phyloP scores from a whole-genome alignment of 2,113 vertebrate genomes.

The Pterocles gutturalis region DNA sequence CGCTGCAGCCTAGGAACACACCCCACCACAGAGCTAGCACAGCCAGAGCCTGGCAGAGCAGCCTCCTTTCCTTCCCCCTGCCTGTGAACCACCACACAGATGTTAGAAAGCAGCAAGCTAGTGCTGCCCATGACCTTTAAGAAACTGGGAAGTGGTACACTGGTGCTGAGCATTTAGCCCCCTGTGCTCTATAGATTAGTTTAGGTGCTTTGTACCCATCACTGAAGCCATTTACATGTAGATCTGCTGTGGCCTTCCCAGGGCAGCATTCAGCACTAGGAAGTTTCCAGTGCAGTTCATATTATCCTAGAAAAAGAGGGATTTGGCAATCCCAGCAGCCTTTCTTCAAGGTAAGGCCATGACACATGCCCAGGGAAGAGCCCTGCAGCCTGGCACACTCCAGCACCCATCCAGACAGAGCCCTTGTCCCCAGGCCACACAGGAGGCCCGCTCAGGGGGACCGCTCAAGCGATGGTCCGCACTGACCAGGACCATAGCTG shows the following conservation, averaged over 20 bases:
- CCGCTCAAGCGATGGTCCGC: fast-evolving
- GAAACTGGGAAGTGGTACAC: neutral
- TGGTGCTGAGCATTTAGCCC: neutral
- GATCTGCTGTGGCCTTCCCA: neutral
- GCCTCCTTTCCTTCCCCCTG: neutral
- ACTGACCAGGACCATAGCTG: neutral
- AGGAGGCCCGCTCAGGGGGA: fast-evolving
- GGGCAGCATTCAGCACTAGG: neutral
- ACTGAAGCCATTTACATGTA: neutral
- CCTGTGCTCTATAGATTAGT: fast-evolving
- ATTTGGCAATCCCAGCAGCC: neutral
- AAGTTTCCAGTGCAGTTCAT: neutral
- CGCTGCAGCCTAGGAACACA: neutral
- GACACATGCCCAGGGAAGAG: neutral
- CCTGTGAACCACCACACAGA: neutral
- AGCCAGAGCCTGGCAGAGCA: neutral
- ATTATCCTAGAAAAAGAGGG: neutral
- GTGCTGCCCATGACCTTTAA: neutral
- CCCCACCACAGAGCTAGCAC: neutral
- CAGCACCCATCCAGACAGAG: neutral
- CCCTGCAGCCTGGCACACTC: neutral
- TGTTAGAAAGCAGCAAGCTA: neutral
- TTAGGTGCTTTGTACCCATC: neutral
- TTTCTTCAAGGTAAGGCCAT: neutral
- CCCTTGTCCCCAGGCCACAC: fast-evolving